Conservation (phyloP, 2,888 invertebrate genomes). For the Drosophila meridiana region DNA sequence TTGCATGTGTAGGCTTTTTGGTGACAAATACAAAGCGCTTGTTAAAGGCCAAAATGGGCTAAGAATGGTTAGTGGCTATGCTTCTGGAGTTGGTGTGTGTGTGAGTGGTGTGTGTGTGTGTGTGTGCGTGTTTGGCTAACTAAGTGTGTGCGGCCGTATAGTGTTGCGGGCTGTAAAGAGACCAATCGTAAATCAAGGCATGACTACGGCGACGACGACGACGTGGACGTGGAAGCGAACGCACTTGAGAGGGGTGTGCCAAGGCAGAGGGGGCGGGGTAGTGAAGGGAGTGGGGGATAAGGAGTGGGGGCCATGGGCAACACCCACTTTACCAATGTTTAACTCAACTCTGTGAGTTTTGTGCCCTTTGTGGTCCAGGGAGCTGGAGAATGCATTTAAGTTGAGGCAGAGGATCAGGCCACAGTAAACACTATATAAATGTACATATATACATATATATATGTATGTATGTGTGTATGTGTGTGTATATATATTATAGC, state of each 20-base stretch:
- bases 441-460: constrained; percentile 14
- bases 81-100: constrained; percentile 18
- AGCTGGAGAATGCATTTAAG: constrained; percentile 67
- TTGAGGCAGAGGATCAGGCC: constrained; percentile 46
- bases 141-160: constrained; percentile 66
- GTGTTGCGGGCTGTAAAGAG: constrained; percentile 70
- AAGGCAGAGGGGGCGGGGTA: constrained; percentile 25
- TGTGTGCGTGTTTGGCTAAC: constrained; percentile 67
- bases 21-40: constrained; percentile 68
- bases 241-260: constrained; percentile 58
- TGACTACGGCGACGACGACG: constrained; percentile 41
- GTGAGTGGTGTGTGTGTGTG: constrained; percentile 10
- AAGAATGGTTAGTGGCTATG: constrained; percentile 14
- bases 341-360: constrained; percentile 54
- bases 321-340: constrained; percentile 19
- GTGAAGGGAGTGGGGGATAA: not conserved
- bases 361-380: constrained; percentile 57
- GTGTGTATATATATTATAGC: constrained; percentile 20
- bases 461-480: constrained; percentile 8
- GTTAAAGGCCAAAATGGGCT: constrained; percentile 48
- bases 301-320: not conserved
- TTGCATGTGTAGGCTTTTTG: constrained; percentile 42
- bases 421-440: constrained; percentile 24
- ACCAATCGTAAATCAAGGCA: constrained; percentile 78
- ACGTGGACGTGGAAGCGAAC: constrained; percentile 25